Percentiles rank a stretch among this genome's conserved stretches.
These are phyloP conservation scores for Pterostichus madidus DNA, from an alignment of 2,888 invertebrate species.

Conservation along the genomic window DNA sequence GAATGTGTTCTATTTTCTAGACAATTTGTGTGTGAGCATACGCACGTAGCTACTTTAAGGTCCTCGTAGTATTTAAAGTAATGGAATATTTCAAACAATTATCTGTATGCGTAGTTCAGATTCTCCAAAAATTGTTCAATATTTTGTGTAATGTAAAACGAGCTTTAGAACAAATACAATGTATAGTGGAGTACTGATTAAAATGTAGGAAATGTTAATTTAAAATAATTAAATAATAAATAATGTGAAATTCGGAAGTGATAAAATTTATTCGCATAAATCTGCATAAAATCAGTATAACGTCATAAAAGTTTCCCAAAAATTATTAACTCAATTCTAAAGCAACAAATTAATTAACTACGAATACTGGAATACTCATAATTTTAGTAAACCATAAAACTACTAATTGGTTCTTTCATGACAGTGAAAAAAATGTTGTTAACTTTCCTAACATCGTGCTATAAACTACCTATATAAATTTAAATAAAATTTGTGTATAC, in stretches of 20 bases:
- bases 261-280: slow-evolving; percentile 5
- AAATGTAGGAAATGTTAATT: too few species aligned
- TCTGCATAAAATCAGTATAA: background rate
- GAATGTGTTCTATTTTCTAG: too few species aligned
- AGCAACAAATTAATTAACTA: background rate
- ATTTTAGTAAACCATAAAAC: background rate
- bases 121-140: too few species aligned
- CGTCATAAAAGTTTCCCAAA: slow-evolving; percentile 21
- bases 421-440: background rate
- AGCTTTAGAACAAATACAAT: too few species aligned
- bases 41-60: too few species aligned
- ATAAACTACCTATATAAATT: slow-evolving; percentile 7
- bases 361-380: background rate
- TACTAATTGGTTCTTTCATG: background rate
- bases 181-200: too few species aligned
- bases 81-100: too few species aligned
- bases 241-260: slow-evolving; percentile 4
- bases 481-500: slow-evolving; percentile 26
- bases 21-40: too few species aligned
- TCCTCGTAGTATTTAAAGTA: too few species aligned
- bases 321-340: background rate
- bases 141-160: too few species aligned
- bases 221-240: background rate
- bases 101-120: too few species aligned
- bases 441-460: background rate